Base-by-base conservation (phyloP, 2,888 invertebrate species). In the Dascillus cervinus region DNA sequence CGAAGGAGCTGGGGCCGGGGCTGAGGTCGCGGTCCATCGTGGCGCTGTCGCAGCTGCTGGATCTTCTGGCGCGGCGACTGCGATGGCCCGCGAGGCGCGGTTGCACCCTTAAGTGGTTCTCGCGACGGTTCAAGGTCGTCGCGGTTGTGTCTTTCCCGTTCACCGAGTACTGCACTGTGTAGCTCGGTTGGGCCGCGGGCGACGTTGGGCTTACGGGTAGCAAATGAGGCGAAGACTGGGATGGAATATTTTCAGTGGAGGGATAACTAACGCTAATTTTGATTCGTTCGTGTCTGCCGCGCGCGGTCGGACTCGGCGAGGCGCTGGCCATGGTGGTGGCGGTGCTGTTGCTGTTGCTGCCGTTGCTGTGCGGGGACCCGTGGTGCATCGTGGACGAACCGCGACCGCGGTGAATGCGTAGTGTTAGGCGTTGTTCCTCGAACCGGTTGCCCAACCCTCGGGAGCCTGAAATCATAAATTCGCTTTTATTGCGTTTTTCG, bases 351-450 rank as follows among this genome's bases (percentile, higher is more conserved):
- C 79, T 80, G 37, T 77, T 77, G 41, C 79, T 79, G 12, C 79
- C 79, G 32, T 74, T 81, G 28, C 78, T 79, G 22, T 75, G 70
- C 3, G 76, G 80, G 3, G 76, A 80, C 13, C 75, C 80, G 47
- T 77, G 77, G 13, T 55, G 55, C 47, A 58, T 56, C 22, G 65
- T 64, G 13, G 71, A 69, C 2, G 80, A 82, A 0, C 83, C 81
- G 1, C 85, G 71, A 0, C 94, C 94, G 0, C 92, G 73, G 63
- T 95, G 94, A 49, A 95, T 91, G 45, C 94, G 74, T 38, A 95
- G 64, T 0, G 92, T 94, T 19, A 94, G 69, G n/a, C 89, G 78
- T 60, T 90, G 88, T 60, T 90, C 88, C 50, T 89, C 87, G 58
- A 89, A 89, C 13, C 89, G 79, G 52, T 71, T 80, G 13, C 83